Conservation (phyloP, 2,797 vertebrate species). For the Siniperca obscura region DNA sequence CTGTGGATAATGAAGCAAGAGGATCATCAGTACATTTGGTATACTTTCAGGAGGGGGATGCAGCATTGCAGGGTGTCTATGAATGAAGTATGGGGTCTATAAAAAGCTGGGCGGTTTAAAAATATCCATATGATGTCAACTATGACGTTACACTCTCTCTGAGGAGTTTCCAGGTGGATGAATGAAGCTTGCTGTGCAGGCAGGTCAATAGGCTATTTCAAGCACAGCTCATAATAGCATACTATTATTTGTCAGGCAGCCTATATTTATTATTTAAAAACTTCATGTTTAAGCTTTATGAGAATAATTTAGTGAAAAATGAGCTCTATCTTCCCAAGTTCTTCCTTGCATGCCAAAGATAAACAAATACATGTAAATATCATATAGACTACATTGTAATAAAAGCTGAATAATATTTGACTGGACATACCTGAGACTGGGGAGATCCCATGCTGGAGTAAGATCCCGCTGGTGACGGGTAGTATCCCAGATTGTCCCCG, state of each 20-base stretch:
- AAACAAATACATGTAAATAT: neutral
- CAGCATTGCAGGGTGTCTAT: conserved; percentile 47
- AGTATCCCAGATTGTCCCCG: conserved; percentile 89
- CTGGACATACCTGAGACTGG: conserved; percentile 88
- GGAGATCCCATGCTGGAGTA: conserved; percentile 93
- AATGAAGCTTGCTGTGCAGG: conserved; percentile 53
- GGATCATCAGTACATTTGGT: conserved; percentile 53
- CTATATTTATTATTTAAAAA: neutral
- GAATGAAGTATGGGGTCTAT: conserved; percentile 70
- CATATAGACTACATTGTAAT: neutral
- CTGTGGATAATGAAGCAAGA: conserved; percentile 77
- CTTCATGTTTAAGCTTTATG: neutral
- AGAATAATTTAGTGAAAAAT: neutral
- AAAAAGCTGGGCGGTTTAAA: conserved; percentile 85
- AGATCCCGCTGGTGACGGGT: conserved; percentile 91
- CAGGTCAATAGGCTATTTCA: conserved; percentile 37
- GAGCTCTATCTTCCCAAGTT: neutral
- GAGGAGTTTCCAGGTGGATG: conserved; percentile 92
- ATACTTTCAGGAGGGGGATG: conserved; percentile 35
- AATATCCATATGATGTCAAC: conserved; percentile 91
- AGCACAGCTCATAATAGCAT: neutral
- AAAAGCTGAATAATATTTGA: neutral
- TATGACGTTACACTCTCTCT: conserved; percentile 88
- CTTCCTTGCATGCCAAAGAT: neutral
- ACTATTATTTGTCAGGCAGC: neutral